Evolutionary conservation across 2,113 vertebrate genomes (phyloP), one percentile per base, ranked within the genome.

Genomic region (Balaeniceps rex): DNA sequence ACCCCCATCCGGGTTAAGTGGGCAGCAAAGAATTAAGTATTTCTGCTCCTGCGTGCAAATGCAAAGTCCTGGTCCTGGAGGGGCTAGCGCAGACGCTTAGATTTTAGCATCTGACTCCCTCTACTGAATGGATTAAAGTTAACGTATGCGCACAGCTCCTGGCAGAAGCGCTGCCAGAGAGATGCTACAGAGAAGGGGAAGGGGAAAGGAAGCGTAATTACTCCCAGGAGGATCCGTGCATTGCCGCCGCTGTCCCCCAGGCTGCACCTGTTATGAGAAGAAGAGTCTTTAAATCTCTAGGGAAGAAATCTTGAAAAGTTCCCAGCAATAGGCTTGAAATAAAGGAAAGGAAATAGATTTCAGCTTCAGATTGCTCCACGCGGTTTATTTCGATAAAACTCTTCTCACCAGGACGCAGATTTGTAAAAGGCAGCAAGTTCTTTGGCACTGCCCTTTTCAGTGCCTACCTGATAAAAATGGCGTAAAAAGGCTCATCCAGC

Each of bases 31-130:
- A 93, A 68, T 75, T 9, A 4, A 69, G 22, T 40, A 24, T 38
- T 90, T 78, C 55, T 47, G 44, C 38, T 44, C 25, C 52, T 1
- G 0, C 12, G 6, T 33, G 57, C 47, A 46, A 47, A 72, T 22
- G 61, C 5, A 14, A 60, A 14, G 42, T 63, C 46, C 54, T 49
- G 9, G 8, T 91, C 44, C n/a, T 26, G 8, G 68, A 82, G 46
- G 34, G 55, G 86, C 19, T 52, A 25, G 40, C 1, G 5, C 34
- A 26, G 17, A 14, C 5, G 7, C 57, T 13, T 40, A 51, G 87
- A 42, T 89, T 94, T 92, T 54, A 87, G 61, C 66, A 83, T 77
- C 92, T 85, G 66, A 95, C 93, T 96, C 95, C 81, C 94, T 96
- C 87, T 97, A 38, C 93, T 93, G 94, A 91, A 74, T 17, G 75